Percentiles rank a stretch among this genome's conserved stretches.
Conservation (phyloP, 2,113 vertebrate genomes). For the Sclerurus mexicanus region DNA sequence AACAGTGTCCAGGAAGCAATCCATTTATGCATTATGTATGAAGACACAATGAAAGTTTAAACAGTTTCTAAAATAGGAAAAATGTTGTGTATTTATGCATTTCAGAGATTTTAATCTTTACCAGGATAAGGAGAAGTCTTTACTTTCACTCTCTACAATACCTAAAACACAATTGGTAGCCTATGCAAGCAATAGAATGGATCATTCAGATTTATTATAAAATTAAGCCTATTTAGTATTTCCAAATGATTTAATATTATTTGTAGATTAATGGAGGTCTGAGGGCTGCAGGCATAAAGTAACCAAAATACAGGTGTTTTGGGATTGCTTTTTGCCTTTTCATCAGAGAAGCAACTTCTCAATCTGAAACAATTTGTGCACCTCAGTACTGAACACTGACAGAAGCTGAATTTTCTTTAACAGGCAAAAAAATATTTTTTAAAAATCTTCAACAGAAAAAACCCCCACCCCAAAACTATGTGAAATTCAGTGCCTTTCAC, state of each 20-base stretch:
- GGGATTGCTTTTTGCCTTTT: neutral
- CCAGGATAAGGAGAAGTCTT: neutral
- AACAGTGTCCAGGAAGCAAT: neutral
- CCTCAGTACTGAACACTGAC: neutral
- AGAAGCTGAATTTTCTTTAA: neutral
- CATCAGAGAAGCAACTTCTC: neutral
- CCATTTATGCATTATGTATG: neutral
- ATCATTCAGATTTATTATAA: neutral
- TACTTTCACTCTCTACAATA: neutral
- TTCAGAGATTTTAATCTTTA: neutral
- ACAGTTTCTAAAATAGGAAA: conserved; percentile 3
- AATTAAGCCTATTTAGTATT: neutral
- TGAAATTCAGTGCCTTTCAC: neutral
- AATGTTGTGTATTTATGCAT: neutral
- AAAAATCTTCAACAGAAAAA: neutral
- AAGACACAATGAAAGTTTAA: neutral
- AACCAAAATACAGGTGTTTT: neutral
- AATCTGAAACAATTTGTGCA: neutral
- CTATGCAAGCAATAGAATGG: neutral
- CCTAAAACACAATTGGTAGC: neutral
- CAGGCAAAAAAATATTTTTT: neutral
- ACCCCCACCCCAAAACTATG: neutral
- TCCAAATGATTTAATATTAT: neutral
- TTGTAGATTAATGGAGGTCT: neutral
- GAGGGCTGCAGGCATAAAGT: neutral